Evolutionary conservation across 2,113 vertebrate genomes (phyloP), one percentile per base, ranked within the genome.

Genomic region (Epinephelus cyanopodus): DNA sequence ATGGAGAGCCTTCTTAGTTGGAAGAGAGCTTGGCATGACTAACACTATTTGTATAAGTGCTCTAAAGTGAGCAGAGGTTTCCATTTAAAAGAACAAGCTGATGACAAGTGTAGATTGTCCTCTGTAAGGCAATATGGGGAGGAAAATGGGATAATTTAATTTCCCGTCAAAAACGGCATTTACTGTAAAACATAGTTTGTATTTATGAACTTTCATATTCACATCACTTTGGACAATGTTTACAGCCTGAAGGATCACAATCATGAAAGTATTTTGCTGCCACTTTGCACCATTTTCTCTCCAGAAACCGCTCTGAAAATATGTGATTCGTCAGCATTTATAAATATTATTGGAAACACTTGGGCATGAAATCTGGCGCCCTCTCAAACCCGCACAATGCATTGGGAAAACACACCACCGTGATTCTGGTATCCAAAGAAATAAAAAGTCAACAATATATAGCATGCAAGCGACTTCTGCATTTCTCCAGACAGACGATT

Each of bases 301-400:
- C 25, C 56, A 75, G 65, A 88, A 79, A 58, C 61, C 33, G 19
- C 80, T 50, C 75, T 47, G 52, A 63, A 85, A 88, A 77, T 74
- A 86, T 84, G 81, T 57, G 50, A 74, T 85, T 75, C 74, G 72
- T 85, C 82, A 87, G 79, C 70, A 21, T 83, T 75, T 12, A 27
- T 68, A 78, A 83, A 88, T 83, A 83, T 83, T 64, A 86, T 53
- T 84, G 71, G 66, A 84, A 79, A 86, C 81, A 50, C 15, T 75
- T 6, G 8, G 29, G 58, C 68, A 63, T 54, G 57, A 85, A 78
- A 72, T 25, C 27, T 75, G 81, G 79, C 58, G 0, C 4, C 14
- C 7, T 52, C 18, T 76, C 81, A 82, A 72, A 75, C 39, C 62
- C 39, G 3, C 64, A 63, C 85, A 25, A 81, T 25, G 60, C 69